Conservation (phyloP, 2,113 vertebrate species). For the Nerophis ophidion region DNA sequence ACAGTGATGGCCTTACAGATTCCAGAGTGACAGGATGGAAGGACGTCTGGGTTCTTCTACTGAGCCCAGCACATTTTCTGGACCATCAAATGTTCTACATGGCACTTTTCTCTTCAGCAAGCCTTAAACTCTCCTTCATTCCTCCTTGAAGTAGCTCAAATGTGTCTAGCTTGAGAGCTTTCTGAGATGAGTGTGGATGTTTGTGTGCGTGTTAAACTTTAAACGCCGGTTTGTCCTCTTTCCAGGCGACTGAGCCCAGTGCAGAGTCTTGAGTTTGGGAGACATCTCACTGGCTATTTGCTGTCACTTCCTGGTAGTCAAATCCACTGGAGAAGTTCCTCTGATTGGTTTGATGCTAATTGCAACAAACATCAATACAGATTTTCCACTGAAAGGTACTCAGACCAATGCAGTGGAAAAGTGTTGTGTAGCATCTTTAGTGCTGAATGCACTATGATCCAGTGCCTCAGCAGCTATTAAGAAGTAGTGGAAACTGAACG, state of each 20-base stretch:
- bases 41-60: conserved; percentile 28
- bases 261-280: neutral
- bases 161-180: neutral
- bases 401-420: too few species aligned
- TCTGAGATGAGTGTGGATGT: neutral
- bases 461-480: neutral
- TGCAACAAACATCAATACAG: too few species aligned
- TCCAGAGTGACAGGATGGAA: conserved; percentile 71
- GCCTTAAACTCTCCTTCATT: conserved; percentile 33
- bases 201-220: conserved; percentile 9
- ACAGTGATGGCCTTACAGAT: conserved; percentile 80
- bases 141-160: conserved; percentile 26
- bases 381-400: too few species aligned
- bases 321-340: conserved; percentile 9
- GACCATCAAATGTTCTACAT: conserved; percentile 14
- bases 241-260: conserved; percentile 14
- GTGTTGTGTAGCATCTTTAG: neutral
- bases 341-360: neutral
- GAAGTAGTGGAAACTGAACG: neutral
- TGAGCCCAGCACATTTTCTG: neutral
- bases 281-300: neutral
- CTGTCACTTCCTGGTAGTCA: conserved; percentile 11
- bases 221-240: neutral
- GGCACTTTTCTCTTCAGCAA: conserved; percentile 25
- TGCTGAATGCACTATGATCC: neutral